A percentile compares a stretch with the other conserved stretches of the same genome.
Conservation (phyloP, 1,140 invertebrate species). For the Apocrypta bakeri region DNA sequence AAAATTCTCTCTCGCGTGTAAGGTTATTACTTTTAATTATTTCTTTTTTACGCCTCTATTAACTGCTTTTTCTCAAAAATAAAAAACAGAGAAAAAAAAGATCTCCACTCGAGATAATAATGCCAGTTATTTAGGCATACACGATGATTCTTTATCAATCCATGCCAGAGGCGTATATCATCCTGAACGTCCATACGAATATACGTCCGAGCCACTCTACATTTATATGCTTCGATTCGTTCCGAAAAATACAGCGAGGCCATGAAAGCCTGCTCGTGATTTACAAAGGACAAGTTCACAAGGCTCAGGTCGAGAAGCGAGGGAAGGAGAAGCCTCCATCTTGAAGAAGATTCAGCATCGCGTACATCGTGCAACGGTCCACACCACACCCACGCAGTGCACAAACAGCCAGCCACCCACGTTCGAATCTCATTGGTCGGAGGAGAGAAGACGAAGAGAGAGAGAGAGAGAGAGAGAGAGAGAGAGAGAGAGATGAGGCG, state of each 20-base stretch:
- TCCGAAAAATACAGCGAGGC: background rate
- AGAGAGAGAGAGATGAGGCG: conserved; percentile 40
- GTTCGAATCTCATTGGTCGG: conserved; percentile 64
- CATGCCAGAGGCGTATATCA: background rate
- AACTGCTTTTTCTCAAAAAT: background rate
- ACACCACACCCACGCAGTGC: conserved; percentile 65
- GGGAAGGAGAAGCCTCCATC: conserved; percentile 61
- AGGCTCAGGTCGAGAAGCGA: conserved; percentile 8
- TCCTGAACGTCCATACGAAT: background rate
- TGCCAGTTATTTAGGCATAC: background rate
- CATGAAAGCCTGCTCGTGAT: background rate
- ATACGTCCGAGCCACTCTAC: background rate
- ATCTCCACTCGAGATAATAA: background rate
- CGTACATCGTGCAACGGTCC: conserved; percentile 55
- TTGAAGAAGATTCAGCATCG: conserved; percentile 63
- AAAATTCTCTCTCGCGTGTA: background rate
- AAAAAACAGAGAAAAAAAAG: background rate
- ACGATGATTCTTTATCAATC: background rate
- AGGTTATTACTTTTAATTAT: conserved; percentile 1
- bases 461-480: background rate
- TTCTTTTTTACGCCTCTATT: background rate
- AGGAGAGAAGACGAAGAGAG: conserved; percentile 48
- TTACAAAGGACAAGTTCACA: conserved; percentile 22
- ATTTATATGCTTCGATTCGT: no score
- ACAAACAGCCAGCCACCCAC: conserved; percentile 59